A percentile compares a stretch with the other conserved stretches of the same genome.
phyloP scores from a whole-genome alignment of 2,797 vertebrate genomes.

The Cirrhinus mrigala region DNA sequence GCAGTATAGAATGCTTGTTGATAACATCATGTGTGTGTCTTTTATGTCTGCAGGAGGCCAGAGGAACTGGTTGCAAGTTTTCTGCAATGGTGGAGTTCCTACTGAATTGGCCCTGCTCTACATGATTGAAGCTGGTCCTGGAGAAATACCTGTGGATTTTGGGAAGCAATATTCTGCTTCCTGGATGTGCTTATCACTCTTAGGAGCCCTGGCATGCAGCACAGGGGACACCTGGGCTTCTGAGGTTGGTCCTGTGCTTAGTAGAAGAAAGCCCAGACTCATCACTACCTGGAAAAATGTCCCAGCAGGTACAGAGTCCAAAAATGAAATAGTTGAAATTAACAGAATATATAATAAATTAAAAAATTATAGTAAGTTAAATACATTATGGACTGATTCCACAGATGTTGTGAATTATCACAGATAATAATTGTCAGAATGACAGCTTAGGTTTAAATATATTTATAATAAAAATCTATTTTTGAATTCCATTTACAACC shows the following conservation, averaged over 20 bases:
- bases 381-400: not conserved
- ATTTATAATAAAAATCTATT: not conserved
- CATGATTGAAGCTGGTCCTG: slow-evolving; percentile 95
- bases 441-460: not conserved
- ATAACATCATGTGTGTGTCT: not conserved
- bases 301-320: slow-evolving; percentile 83
- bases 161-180: slow-evolving; percentile 91
- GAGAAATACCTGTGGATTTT: slow-evolving; percentile 94
- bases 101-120: slow-evolving; percentile 93
- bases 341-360: not conserved
- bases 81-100: slow-evolving; percentile 94
- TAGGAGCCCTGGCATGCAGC: slow-evolving; percentile 90
- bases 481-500: not conserved
- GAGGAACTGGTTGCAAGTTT: slow-evolving; percentile 95
- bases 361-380: not conserved
- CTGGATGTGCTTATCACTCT: slow-evolving; percentile 94
- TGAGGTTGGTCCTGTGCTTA: slow-evolving; percentile 89
- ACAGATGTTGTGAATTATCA: not conserved
- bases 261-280: slow-evolving; percentile 84
- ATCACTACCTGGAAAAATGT: slow-evolving; percentile 95
- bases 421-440: not conserved
- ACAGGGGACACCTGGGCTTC: slow-evolving; percentile 96
- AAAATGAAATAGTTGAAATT: not conserved
- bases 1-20: not conserved
- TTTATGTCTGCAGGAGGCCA: slow-evolving; percentile 84